Percentiles rank a stretch among this genome's conserved stretches.
These are phyloP conservation scores for Trachelus tabidus DNA, from an alignment of 2,888 invertebrate genomes.

Conservation along the genomic window DNA sequence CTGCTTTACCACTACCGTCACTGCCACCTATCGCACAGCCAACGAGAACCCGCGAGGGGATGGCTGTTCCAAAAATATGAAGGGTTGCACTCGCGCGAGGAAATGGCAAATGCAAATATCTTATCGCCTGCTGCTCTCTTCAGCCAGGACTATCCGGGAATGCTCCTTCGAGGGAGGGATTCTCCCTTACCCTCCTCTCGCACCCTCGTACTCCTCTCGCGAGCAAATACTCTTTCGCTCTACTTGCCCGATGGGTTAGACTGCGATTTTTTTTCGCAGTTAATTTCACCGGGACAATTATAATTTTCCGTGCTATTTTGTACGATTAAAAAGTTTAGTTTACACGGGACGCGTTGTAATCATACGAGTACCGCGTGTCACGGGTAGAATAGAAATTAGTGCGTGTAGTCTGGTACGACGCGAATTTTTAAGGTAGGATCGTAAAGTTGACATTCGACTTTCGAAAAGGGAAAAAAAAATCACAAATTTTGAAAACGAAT, in stretches of 20 bases:
- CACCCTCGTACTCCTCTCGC: background rate
- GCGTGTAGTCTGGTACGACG: no score
- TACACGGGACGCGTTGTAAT: no score
- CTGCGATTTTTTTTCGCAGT: no score
- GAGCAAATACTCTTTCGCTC: background rate
- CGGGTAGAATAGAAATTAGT: no score
- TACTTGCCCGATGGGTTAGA: no score
- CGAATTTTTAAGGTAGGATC: no score
- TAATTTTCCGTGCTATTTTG: background rate
- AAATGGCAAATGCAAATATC: conserved; percentile 21
- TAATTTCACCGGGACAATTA: no score
- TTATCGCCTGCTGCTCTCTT: conserved; percentile 5
- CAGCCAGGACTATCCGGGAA: background rate
- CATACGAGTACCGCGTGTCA: no score
- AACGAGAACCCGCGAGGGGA: conserved; percentile 22
- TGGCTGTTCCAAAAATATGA: conserved; percentile 16
- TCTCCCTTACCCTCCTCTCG: background rate
- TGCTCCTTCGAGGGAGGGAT: background rate
- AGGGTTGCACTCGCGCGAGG: conserved; percentile 13
- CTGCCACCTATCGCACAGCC: conserved; percentile 3
- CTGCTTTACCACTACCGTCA: background rate
- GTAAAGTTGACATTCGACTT: background rate
- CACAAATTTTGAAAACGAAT: background rate
- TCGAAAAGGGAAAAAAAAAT: background rate
- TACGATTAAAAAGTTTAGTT: conserved; percentile 22